Percentiles rank a stretch among this genome's conserved stretches.
These are phyloP conservation scores for Ethmia dodecea DNA, from an alignment of 2,888 invertebrate species.

Conservation along the genomic window DNA sequence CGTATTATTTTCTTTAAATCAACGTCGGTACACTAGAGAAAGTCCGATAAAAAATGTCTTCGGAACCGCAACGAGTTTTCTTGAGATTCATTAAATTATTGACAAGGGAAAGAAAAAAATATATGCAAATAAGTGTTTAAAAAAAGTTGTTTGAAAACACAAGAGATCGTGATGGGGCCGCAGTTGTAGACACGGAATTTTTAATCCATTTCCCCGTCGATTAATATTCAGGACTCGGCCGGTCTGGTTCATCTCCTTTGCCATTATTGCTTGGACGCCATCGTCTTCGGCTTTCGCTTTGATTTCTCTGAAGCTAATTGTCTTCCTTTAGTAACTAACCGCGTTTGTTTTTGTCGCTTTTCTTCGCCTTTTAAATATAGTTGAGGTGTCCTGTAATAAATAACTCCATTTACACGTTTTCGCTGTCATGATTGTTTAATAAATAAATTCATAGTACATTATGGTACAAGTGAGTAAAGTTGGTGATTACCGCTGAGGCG, in stretches of 20 bases:
- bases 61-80: conserved; percentile 45
- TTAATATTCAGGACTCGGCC: conserved; percentile 75
- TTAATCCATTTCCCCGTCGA: conserved; percentile 78
- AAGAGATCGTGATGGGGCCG: conserved; percentile 56
- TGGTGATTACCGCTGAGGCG: too few relatives aligned
- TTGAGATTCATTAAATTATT: conserved; percentile 74
- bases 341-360: conserved; percentile 26
- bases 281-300: conserved; percentile 46
- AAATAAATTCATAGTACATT: too few relatives aligned
- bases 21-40: too few relatives aligned
- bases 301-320: conserved; percentile 67
- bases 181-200: conserved; percentile 70
- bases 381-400: too few relatives aligned
- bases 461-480: too few relatives aligned
- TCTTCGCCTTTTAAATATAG: too few relatives aligned
- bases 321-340: conserved; percentile 56
- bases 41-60: too few relatives aligned
- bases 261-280: conserved; percentile 68
- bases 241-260: conserved; percentile 77
- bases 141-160: conserved; percentile 74
- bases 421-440: too few relatives aligned
- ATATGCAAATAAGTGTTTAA: conserved; percentile 72
- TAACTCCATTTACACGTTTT: too few relatives aligned
- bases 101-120: conserved; percentile 64
- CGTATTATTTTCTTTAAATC: too few relatives aligned